Base-by-base conservation (phyloP, 2,888 invertebrate genomes). In the Melinopterus prodromus region DNA sequence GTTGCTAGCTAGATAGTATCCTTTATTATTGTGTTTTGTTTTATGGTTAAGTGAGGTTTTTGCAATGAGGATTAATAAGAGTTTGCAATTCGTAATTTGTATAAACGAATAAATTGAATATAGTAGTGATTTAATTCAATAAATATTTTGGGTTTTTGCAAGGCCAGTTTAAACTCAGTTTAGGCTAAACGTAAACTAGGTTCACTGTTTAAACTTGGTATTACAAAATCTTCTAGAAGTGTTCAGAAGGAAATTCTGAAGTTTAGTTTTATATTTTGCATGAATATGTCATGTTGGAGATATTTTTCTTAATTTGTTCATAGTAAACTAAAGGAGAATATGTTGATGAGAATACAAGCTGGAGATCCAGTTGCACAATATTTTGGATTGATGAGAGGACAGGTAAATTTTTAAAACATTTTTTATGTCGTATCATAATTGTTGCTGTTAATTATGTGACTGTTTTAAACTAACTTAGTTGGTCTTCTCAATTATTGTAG, bases 321-420 rank as follows among this genome's bases (percentile, higher is more conserved):
- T 78, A 95, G 95, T 91, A 99, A 99, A 91, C 90, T 99, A 76
- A 99, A 99, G 89, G 99, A 99, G 89, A 98, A 98, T 88, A 99
- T 99, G 93, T 91, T 99, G 88, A 99, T 99, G 95, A 94, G 99
- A 88, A 99, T 99, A 88, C 99, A 99, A 90, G 97, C 96, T 7
- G 98, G 98, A 77, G 99, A 99, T 91, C 99, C 99, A 0, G 99
- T 99, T 0, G 97, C 99, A 0, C 92, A 99, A 88, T 99, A 99
- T 90, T 99, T 98, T 91, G 99, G 99, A 81, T 92, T 99, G 9
- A 99, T 98, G 89, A 93, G 99, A 91, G 99, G 99, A 84, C 99
- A 99, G 93, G 97, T 96, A 87, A 87, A 89, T 85, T 26, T 74
- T 74, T 80, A 80, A n/a, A 80, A 83, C 82, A 80, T 26, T 26